Percentiles rank a stretch among this genome's conserved stretches.
Evolutionary conservation across 2,113 vertebrate genomes (phyloP).

Genomic region (Speoplatyrhinus poulsoni): DNA sequence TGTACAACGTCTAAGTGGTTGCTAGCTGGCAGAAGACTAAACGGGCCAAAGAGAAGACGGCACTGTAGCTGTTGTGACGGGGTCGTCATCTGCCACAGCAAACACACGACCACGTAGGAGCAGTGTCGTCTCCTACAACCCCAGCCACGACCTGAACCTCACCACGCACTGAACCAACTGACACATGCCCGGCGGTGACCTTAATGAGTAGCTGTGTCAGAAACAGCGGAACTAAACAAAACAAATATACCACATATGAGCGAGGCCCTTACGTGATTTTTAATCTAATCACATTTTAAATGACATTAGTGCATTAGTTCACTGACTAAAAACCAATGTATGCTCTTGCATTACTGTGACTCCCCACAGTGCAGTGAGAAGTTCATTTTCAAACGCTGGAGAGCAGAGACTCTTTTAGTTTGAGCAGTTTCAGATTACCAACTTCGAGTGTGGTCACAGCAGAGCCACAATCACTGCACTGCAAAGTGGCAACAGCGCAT

Average conservation of each 20-base stretch:
- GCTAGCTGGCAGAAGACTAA: no score
- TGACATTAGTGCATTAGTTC: not conserved
- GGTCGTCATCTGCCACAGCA: constrained; percentile 27
- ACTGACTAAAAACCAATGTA: not conserved
- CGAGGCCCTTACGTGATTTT: no score
- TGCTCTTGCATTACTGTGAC: constrained; percentile 21
- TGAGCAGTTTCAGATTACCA: constrained; percentile 17
- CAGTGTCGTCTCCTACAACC: no score
- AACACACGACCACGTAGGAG: constrained; percentile 13
- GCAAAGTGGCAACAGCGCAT: not conserved
- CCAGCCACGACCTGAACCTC: no score
- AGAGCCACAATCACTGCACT: constrained; percentile 3
- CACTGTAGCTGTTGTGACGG: not conserved
- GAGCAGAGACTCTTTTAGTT: not conserved
- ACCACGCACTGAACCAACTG: constrained; percentile 1
- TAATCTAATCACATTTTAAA: not conserved
- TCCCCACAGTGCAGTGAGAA: not conserved
- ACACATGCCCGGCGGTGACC: constrained; percentile 18
- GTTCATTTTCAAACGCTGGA: not conserved
- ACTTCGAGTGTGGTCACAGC: not conserved
- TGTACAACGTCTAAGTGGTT: not conserved
- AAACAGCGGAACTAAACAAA: no score
- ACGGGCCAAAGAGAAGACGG: no score
- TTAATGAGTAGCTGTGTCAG: constrained; percentile 34
- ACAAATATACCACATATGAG: no score